Evolutionary conservation across 2,113 vertebrate species (phyloP).

Genomic region (Gymnobelideus leadbeateri): DNA sequence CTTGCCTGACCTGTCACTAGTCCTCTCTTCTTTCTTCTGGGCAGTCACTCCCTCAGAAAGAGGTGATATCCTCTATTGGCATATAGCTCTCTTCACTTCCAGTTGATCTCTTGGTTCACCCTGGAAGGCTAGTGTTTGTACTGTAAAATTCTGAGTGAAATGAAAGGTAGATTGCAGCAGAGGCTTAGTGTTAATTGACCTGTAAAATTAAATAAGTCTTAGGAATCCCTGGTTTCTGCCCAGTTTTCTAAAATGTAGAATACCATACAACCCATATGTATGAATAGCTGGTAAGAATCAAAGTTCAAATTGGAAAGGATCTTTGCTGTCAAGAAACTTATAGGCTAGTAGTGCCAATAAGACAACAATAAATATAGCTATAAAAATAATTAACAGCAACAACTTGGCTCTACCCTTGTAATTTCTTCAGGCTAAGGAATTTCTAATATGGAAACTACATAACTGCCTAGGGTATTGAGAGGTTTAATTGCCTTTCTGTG

Average conservation of each 20-base stretch:
- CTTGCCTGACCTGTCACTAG: slow-evolving; percentile 44
- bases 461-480: too few species aligned
- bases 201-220: not conserved
- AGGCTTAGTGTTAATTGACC: not conserved
- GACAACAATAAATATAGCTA: too few species aligned
- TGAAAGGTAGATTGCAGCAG: not conserved
- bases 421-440: too few species aligned
- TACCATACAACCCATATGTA: not conserved
- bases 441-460: too few species aligned
- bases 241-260: not conserved
- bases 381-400: too few species aligned
- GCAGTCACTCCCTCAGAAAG: fast-evolving
- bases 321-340: too few species aligned
- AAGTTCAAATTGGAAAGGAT: not conserved
- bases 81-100: not conserved
- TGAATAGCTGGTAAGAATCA: not conserved
- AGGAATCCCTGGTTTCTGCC: not conserved
- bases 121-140: not conserved
- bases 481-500: too few species aligned
- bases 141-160: not conserved
- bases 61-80: not conserved
- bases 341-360: too few species aligned
- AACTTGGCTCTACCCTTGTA: too few species aligned
- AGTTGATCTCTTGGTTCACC: not conserved
- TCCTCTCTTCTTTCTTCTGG: not conserved